phyloP scores from a whole-genome alignment of 2,888 invertebrate species.

The Acrobasis suavella region DNA sequence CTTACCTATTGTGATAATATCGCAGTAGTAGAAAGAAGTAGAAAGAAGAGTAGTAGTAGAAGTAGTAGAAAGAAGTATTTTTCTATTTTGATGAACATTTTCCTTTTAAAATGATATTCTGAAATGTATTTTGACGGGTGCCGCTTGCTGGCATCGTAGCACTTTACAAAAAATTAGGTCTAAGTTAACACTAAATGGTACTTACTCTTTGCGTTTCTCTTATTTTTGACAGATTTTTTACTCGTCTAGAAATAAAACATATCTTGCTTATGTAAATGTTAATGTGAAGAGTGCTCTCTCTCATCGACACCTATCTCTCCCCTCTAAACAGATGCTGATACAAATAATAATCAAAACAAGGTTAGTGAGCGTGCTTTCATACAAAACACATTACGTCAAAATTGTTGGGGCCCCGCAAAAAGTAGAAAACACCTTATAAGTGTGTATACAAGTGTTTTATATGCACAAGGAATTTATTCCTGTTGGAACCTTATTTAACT shows the following conservation, averaged over 20 bases:
- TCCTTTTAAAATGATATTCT: too few species aligned
- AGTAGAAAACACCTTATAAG: conserved; percentile 49
- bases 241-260: background rate
- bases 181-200: too few species aligned
- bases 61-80: too few species aligned
- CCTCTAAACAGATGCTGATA: conserved; percentile 26
- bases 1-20: too few species aligned
- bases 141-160: too few species aligned
- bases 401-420: conserved; percentile 51
- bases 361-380: conserved; percentile 48
- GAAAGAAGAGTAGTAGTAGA: too few species aligned
- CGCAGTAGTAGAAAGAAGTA: too few species aligned
- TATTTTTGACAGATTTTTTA: too few species aligned
- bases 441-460: conserved; percentile 49
- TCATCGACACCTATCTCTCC: background rate
- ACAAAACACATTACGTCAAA: conserved; percentile 62
- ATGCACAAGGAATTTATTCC: conserved; percentile 47
- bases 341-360: conserved; percentile 31
- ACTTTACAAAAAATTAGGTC: too few species aligned
- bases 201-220: too few species aligned
- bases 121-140: too few species aligned
- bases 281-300: background rate
- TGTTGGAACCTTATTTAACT: conserved; percentile 69
- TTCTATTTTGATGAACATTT: too few species aligned
- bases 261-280: background rate